Evolutionary conservation across 2,113 vertebrate genomes (phyloP).

Genomic region (Paralichthys olivaceus): DNA sequence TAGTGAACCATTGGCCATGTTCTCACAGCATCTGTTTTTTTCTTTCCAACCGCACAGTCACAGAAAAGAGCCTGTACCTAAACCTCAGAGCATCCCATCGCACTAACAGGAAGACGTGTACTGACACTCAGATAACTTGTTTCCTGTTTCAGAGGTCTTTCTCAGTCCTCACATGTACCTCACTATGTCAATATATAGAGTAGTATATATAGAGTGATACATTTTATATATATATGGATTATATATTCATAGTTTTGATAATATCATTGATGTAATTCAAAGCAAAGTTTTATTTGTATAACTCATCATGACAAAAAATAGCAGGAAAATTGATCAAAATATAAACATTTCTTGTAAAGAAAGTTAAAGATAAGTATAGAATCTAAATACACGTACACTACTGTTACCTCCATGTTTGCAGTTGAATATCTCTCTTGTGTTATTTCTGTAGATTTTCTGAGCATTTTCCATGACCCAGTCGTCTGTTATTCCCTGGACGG

Average conservation of each 20-base stretch:
- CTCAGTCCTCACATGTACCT: conserved; percentile 7
- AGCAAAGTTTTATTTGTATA: no score
- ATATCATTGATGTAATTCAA: no score
- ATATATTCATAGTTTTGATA: no score
- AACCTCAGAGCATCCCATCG: conserved; percentile 51
- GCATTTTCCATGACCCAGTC: conserved; percentile 77
- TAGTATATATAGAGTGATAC: neutral
- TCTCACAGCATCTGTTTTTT: conserved; percentile 29
- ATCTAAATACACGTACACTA: no score
- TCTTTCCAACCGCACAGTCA: conserved; percentile 61
- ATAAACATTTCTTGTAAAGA: no score
- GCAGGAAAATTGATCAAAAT: no score
- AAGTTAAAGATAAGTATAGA: no score
- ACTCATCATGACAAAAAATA: no score
- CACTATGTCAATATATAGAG: neutral
- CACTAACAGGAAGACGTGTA: conserved; percentile 53
- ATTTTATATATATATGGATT: neutral
- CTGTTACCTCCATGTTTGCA: neutral
- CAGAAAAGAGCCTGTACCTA: conserved; percentile 41
- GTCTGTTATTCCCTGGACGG: conserved; percentile 92
- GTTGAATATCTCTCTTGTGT: neutral
- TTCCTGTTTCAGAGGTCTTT: conserved; percentile 56
- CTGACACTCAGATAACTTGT: neutral
- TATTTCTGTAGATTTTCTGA: conserved; percentile 44
- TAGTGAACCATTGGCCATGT: conserved; percentile 5